These are phyloP conservation scores for Drosophila funebris DNA, from an alignment of 1,140 invertebrate species.

Conservation along the genomic window DNA sequence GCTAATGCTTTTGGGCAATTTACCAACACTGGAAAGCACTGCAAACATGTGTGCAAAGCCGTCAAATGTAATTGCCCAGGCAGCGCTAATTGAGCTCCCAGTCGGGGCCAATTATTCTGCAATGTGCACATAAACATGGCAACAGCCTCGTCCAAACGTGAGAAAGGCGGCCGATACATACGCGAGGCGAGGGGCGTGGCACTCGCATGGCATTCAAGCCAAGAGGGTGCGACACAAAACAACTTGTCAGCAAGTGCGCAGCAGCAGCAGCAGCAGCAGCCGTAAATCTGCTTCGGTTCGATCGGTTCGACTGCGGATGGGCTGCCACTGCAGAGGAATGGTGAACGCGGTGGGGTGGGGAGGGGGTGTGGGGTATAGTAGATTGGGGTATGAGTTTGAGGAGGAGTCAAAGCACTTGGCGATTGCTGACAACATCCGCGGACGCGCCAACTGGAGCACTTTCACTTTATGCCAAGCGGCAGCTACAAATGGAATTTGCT, in stretches of 20 bases:
- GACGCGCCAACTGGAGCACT: conserved; percentile 75
- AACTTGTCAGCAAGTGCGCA: conserved; percentile 75
- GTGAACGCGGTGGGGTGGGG: conserved; percentile 13
- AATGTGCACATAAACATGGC: conserved; percentile 59
- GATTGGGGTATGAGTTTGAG: conserved; percentile 24
- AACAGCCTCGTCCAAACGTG: conserved; percentile 35
- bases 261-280: conserved; percentile 34
- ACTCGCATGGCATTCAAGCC: conserved; percentile 39
- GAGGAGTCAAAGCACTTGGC: conserved; percentile 79
- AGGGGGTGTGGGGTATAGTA: conserved; percentile 12
- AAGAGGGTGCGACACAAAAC: conserved; percentile 57
- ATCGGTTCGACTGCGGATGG: too few relatives aligned
- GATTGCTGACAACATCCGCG: conserved; percentile 56
- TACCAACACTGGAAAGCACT: conserved; percentile 52
- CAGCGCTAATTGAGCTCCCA: conserved; percentile 69
- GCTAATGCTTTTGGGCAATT: conserved; percentile 53
- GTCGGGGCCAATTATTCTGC: conserved; percentile 75
- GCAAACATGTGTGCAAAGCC: conserved; percentile 56
- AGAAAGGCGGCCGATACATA: conserved; percentile 34
- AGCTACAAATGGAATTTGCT: conserved; percentile 62
- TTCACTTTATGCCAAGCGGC: conserved; percentile 74
- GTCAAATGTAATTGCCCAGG: conserved; percentile 72
- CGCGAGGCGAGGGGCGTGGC: conserved; percentile 31
- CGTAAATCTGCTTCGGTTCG: background rate
- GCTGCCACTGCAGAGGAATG: too few relatives aligned